A percentile compares a stretch with the other conserved stretches of the same genome.
Evolutionary conservation across 37 sponge, comb jelly and placozoan species (phyloP).

Genomic region (Crambe crambe): DNA sequence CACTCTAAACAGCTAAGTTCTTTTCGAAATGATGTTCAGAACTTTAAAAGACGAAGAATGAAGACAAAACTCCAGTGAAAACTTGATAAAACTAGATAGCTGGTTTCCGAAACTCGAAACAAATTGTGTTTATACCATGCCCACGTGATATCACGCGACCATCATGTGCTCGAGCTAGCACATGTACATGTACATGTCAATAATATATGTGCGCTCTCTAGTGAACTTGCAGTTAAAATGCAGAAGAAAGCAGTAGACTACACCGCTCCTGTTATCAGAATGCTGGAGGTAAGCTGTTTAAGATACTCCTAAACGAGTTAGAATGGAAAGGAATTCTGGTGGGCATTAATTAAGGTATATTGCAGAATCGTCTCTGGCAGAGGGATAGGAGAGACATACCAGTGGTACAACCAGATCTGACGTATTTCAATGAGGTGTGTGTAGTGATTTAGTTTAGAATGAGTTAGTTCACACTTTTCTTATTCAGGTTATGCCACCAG

Average conservation of each 20-base stretch:
- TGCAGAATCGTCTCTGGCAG: constrained; percentile 86
- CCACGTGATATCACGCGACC: background rate
- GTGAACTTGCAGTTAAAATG: background rate
- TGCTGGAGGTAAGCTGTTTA: constrained; percentile 74
- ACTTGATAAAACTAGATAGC: too few relatives aligned
- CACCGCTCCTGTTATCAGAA: constrained; percentile 63
- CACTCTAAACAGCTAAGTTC: background rate
- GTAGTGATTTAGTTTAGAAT: background rate
- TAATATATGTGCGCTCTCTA: background rate
- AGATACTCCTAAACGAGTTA: too few relatives aligned
- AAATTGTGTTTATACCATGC: too few relatives aligned
- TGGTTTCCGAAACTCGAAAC: too few relatives aligned
- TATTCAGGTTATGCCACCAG: constrained; percentile 67
- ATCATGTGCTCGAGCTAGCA: background rate
- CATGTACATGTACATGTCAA: background rate
- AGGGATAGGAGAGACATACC: constrained; percentile 67
- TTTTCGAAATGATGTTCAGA: background rate
- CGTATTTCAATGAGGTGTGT: constrained; percentile 56
- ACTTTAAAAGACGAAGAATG: background rate
- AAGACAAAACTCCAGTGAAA: background rate
- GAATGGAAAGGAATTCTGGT: too few relatives aligned
- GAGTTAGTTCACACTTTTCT: background rate
- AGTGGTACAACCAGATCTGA: constrained; percentile 80
- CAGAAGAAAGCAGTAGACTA: constrained; percentile 90
- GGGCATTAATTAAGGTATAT: constrained; percentile 1